Percentiles rank a stretch among this genome's conserved stretches.
Conservation (phyloP, 2,797 vertebrate species). For the Ambastaia sidthimunki region DNA sequence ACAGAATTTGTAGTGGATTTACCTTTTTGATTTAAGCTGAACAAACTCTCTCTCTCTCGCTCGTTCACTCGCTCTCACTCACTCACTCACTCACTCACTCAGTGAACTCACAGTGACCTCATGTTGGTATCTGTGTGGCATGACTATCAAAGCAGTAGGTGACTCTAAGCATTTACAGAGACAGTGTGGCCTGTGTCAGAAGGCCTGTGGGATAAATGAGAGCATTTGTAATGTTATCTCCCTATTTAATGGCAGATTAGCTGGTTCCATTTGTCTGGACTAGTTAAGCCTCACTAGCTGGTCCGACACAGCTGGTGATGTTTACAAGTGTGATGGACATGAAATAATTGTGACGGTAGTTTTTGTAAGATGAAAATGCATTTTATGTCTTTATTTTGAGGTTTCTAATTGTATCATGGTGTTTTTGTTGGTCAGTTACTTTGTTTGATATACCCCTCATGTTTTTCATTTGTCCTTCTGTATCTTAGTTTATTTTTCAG, state of each 20-base stretch:
- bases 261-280: neutral
- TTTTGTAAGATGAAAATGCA: neutral
- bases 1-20: no score
- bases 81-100: neutral
- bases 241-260: neutral
- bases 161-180: conserved; percentile 1
- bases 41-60: no score
- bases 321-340: neutral
- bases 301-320: neutral
- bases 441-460: no score
- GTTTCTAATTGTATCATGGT: neutral
- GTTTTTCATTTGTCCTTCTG: neutral
- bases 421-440: neutral
- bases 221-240: conserved; percentile 1
- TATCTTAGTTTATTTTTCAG: neutral
- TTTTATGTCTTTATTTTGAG: neutral
- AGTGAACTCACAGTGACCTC: neutral
- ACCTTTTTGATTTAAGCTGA: no score
- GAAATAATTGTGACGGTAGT: neutral
- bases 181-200: neutral
- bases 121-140: conserved; percentile 3
- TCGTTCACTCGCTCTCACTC: no score
- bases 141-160: neutral
- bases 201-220: neutral
- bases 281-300: neutral